phyloP scores from a whole-genome alignment of 2,113 vertebrate genomes.

The Xyliphius kryptos region DNA sequence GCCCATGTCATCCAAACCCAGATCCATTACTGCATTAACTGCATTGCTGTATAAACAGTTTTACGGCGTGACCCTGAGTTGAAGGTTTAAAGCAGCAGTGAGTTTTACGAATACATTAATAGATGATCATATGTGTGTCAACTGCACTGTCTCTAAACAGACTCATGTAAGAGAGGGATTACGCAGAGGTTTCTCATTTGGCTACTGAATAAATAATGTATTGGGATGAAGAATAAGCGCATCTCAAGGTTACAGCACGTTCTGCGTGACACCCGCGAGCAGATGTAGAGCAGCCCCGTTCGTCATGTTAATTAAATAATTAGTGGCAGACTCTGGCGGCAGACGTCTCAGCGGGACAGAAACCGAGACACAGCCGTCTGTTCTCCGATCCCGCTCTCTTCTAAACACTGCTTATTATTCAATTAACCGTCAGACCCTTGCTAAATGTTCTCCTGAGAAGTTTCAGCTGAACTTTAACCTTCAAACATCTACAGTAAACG shows the following conservation, averaged over 20 bases:
- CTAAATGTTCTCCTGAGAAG: conserved; percentile 42
- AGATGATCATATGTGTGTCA: too few relatives aligned
- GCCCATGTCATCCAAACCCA: too few relatives aligned
- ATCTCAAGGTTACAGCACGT: conserved; percentile 60
- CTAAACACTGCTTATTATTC: conserved; percentile 53
- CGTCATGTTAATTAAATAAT: conserved; percentile 66
- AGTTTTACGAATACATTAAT: too few relatives aligned
- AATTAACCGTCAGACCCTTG: conserved; percentile 58
- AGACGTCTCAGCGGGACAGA: conserved; percentile 50
- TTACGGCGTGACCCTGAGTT: too few relatives aligned
- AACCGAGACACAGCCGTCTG: conserved; percentile 54
- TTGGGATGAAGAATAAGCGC: conserved; percentile 44
- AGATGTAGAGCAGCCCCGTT: conserved; percentile 60
- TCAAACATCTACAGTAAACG: conserved; percentile 25
- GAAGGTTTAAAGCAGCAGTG: too few relatives aligned
- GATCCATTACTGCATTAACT: too few relatives aligned
- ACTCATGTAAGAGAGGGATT: conserved; percentile 1
- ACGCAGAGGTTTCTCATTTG: conserved; percentile 1
- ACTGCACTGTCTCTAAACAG: too few relatives aligned
- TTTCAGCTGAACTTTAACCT: conserved; percentile 20
- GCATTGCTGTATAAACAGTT: too few relatives aligned
- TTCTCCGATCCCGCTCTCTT: conserved; percentile 55
- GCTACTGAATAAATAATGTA: conserved; percentile 37
- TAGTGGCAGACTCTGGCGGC: conserved; percentile 57
- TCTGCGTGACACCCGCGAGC: conserved; percentile 53